Base-by-base conservation (phyloP, 2,113 vertebrate genomes). In the Corynorhinus townsendii region DNA sequence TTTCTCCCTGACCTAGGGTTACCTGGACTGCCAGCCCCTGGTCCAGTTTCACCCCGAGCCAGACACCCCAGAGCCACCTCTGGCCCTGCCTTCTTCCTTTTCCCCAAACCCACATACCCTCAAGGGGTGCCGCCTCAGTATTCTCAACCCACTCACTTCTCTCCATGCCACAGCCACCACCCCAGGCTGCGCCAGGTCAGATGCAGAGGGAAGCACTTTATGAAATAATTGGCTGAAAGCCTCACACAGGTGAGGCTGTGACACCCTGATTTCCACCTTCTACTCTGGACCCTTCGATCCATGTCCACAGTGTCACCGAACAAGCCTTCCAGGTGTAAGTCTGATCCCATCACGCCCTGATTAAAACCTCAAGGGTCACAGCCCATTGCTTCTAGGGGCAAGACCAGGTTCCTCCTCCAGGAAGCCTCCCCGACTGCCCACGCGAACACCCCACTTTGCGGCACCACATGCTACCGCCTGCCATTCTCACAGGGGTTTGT, bases 401-500 rank as follows among this genome's bases (percentile, higher is more conserved):
- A 82, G 40, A 22, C 30, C 19, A n/a, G 83, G 40, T 10, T 28
- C 89, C 66, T 80, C 56, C 80, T 62, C 59, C 66, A 68, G 80
- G 89, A 66, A 69, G 79, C 54, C 54, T n/a, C 7, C 77, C 45
- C 11, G 35, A 28, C 59, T 49, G 40, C 9, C 28, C 54, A 19
- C 33, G 3, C 5, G 0, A 16, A 56, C 2, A 0, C 12, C 22
- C 68, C 11, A 20, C 62, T 7, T 15, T 6, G 1, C 0, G 43
- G 49, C 33, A 17, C n/a, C 47, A 3, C 19, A 4, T 1, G 20
- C 35, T 9, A 2, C 38, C 0, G 1, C 15, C 33, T 8, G 7
- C 68, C 3, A 0, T 17, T 19, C 59, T 49, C 7, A 0, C 4
- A 1, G 49, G 40, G 11, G 33, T 26, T 6, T 66, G 33, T 4